phyloP scores from a whole-genome alignment of 2,888 invertebrate genomes.

The Capitulum mitella region DNA sequence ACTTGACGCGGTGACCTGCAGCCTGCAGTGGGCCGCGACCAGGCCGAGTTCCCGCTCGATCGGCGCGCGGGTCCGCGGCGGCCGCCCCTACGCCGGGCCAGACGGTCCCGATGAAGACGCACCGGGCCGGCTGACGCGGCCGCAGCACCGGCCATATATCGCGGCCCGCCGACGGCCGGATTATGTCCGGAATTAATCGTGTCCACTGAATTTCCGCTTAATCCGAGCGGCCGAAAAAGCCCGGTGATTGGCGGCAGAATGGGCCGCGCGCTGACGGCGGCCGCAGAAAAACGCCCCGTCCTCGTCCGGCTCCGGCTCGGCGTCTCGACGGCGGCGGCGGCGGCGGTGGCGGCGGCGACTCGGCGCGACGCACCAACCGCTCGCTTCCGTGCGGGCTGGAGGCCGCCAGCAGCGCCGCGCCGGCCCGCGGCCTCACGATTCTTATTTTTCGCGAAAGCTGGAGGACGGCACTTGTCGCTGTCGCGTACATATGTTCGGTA shows the following conservation, averaged over 20 bases:
- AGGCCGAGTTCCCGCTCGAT: too few relatives aligned
- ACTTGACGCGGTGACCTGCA: too few relatives aligned
- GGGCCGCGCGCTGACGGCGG: background rate
- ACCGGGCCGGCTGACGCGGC: background rate
- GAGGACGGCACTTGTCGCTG: too few relatives aligned
- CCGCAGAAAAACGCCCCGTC: background rate
- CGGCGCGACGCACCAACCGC: too few relatives aligned
- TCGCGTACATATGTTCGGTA: too few relatives aligned
- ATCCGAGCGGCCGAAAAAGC: background rate
- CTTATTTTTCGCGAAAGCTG: too few relatives aligned
- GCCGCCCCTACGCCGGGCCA: background rate
- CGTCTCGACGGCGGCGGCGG: background rate
- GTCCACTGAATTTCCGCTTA: background rate
- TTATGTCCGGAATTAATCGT: slow-evolving; percentile 12
- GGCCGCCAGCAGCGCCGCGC: too few relatives aligned
- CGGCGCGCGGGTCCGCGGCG: too few relatives aligned
- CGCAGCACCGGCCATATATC: background rate
- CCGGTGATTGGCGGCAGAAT: slow-evolving; percentile 9
- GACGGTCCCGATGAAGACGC: background rate
- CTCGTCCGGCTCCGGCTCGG: background rate
- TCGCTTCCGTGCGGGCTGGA: too few relatives aligned
- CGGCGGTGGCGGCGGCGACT: background rate
- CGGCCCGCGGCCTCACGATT: too few relatives aligned
- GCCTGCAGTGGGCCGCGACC: too few relatives aligned
- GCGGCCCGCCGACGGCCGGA: background rate